Percentiles rank a stretch among this genome's conserved stretches.
phyloP scores from a whole-genome alignment of 2,888 invertebrate species.

The Mythimna vitellina region DNA sequence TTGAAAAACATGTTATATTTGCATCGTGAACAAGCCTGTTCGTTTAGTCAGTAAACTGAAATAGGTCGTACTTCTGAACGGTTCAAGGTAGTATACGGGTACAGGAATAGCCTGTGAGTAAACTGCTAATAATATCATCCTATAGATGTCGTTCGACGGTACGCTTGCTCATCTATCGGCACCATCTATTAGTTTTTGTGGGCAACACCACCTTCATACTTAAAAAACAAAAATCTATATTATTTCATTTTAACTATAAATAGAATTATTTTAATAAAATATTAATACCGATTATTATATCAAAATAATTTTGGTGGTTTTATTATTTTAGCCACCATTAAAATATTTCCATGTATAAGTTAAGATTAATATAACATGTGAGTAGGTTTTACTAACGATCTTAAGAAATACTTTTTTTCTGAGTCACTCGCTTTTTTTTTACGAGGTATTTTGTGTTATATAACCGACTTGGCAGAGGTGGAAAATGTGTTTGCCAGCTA shows the following conservation, averaged over 20 bases:
- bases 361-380: constrained; percentile 12
- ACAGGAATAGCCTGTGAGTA: constrained; percentile 85
- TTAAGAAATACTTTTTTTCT: constrained; percentile 35
- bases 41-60: constrained; percentile 81
- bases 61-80: constrained; percentile 82
- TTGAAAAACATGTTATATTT: constrained; percentile 59
- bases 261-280: neutral
- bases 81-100: constrained; percentile 84
- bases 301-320: neutral
- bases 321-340: neutral
- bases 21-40: constrained; percentile 74
- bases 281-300: neutral
- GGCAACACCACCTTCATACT: constrained; percentile 20
- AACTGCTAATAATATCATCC: constrained; percentile 79
- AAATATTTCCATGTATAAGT: constrained; percentile 4
- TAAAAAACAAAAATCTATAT: neutral
- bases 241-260: neutral
- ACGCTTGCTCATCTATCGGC: constrained; percentile 46
- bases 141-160: constrained; percentile 71
- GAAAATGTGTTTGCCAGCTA: constrained; percentile 50
- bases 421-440: constrained; percentile 47
- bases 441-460: constrained; percentile 24
- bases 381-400: constrained; percentile 36
- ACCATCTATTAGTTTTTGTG: constrained; percentile 33
- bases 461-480: constrained; percentile 61